Evolutionary conservation across 2,113 vertebrate species (phyloP), one percentile per base, ranked within the genome.

Genomic region (Istiophorus platypterus): DNA sequence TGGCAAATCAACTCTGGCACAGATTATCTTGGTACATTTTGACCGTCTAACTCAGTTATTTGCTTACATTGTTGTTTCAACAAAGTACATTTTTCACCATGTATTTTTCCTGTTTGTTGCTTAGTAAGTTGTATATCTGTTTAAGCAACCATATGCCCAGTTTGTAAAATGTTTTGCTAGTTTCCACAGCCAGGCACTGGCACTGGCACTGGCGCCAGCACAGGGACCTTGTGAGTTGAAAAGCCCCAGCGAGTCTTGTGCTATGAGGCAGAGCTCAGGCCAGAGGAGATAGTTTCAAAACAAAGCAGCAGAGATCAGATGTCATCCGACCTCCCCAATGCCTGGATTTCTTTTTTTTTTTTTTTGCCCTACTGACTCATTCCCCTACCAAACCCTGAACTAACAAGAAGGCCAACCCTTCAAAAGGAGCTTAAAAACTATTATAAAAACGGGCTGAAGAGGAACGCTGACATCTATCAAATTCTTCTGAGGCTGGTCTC

Each of bases 401-500:
- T 83, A 86, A 85, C 69, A 72, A 84, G 57, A 86, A 78, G 85
- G 75, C 42, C 76, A 76, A 80, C 89, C 85, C 81, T 79, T 90
- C 85, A 63, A 86, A 56, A 83, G 87, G 89, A 88, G 82, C 37
- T 72, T 80, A 89, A 79, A 92, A 91, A 87, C 80, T 58, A 90
- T 88, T 31, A 80, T 80, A 88, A 90, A 92, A 92, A 85, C 67
- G 52, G 52, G 67, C 81, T 70, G 66, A 85, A 81, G 85, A 80
- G 82, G 81, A 87, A 80, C 1, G 61, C 66, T 67, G 86, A 82
- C 29, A 7, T 80, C 78, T 70, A 77, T 69, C 34, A 18, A 66
- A 87, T 81, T 90, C 84, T 85, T 91, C 88, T 70, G 62, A 82
- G 85, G 69, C 85, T 73, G 80, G 71, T 87, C 64, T 83, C 73